Conservation (phyloP, 2,888 invertebrate genomes). For the Eledone cirrhosa region DNA sequence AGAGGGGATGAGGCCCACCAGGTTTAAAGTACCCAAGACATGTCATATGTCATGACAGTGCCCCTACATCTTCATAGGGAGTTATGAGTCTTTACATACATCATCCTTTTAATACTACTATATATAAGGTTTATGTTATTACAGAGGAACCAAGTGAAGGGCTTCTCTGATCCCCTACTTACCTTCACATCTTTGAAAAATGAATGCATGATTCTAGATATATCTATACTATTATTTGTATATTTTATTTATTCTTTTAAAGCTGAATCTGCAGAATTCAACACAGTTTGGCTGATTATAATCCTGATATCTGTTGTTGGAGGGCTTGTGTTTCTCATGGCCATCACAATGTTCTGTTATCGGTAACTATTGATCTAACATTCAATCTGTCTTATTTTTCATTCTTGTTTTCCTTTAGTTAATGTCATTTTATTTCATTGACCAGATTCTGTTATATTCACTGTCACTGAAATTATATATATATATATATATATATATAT, state of each 20-base stretch:
- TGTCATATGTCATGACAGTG: too few species aligned
- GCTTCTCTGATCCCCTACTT: neutral
- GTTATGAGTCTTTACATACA: too few species aligned
- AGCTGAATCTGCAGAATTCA: constrained; percentile 57
- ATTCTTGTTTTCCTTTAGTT: neutral
- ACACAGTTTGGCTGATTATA: constrained; percentile 65
- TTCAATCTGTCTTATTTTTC: neutral
- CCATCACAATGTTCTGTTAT: constrained; percentile 67
- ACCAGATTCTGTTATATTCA: neutral
- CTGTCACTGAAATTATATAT: neutral
- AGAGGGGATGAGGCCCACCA: too few species aligned
- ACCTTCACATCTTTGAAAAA: neutral
- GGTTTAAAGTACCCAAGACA: too few species aligned
- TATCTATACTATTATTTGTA: neutral
- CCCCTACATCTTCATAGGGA: too few species aligned
- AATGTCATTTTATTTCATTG: neutral
- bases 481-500: too few species aligned
- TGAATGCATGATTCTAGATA: neutral
- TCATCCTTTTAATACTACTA: too few species aligned
- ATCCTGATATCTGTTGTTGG: constrained; percentile 67
- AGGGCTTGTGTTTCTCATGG: constrained; percentile 64
- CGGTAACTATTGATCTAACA: constrained; percentile 49
- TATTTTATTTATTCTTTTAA: neutral
- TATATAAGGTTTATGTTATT: too few species aligned
- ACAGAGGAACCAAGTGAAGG: too few species aligned